phyloP scores from a whole-genome alignment of 2,113 vertebrate genomes.

The Corvus moneduloides region DNA sequence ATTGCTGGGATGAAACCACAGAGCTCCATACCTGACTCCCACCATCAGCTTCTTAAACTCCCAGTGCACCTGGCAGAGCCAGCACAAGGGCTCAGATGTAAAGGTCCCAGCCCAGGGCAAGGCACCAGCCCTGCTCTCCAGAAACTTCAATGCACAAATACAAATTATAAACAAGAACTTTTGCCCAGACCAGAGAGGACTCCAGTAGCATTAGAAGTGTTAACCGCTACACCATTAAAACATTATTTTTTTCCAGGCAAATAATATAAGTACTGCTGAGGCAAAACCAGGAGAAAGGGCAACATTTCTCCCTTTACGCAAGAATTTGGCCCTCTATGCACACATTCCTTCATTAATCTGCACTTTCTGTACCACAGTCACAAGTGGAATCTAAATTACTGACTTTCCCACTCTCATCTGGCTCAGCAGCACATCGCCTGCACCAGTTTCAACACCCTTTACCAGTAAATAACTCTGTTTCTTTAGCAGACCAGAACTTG shows the following conservation, averaged over 20 bases:
- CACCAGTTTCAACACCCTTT: background rate
- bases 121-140: background rate
- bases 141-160: background rate
- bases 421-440: background rate
- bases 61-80: background rate
- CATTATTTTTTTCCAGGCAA: background rate
- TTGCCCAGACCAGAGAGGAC: background rate
- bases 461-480: background rate
- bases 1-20: background rate
- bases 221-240: background rate
- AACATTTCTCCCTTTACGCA: background rate
- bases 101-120: background rate
- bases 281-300: conserved; percentile 7
- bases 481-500: background rate
- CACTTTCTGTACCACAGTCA: conserved; percentile 7
- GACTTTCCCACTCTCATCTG: background rate
- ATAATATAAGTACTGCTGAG: conserved; percentile 2
- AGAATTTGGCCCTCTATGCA: background rate
- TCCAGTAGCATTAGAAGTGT: background rate
- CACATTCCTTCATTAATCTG: conserved; percentile 20
- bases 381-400: conserved; percentile 16
- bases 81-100: background rate
- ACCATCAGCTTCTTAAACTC: background rate
- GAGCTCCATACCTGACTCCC: background rate
- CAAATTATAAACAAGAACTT: background rate